Evolutionary conservation across 2,888 invertebrate genomes (phyloP).

Genomic region (Furcula furcula): DNA sequence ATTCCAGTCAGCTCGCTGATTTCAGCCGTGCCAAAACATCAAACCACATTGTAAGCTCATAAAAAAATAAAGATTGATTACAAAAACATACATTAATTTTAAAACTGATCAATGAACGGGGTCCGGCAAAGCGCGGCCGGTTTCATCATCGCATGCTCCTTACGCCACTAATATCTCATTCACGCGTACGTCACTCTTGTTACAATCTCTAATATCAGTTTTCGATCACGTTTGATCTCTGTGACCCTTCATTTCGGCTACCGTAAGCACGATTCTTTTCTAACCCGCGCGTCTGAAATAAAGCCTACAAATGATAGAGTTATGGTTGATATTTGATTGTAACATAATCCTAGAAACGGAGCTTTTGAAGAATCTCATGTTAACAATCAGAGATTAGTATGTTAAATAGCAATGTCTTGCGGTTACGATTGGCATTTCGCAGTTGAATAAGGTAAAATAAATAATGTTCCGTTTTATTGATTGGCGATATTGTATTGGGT

Average conservation of each 20-base stretch:
- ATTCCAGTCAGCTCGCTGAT: background rate
- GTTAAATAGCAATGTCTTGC: conserved; percentile 56
- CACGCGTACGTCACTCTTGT: conserved; percentile 73
- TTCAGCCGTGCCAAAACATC: background rate
- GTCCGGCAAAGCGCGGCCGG: conserved; percentile 27
- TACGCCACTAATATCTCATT: conserved; percentile 72
- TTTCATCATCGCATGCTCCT: conserved; percentile 46
- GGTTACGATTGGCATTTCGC: conserved; percentile 44
- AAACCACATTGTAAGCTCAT: background rate
- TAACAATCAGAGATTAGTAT: conserved; percentile 73
- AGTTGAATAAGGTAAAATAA: conserved; percentile 37
- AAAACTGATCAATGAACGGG: conserved; percentile 6
- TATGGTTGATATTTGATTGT: conserved; percentile 29
- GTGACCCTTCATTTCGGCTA: conserved; percentile 78
- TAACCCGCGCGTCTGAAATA: conserved; percentile 30
- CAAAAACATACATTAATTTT: conserved; percentile 1
- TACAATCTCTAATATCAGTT: conserved; percentile 75
- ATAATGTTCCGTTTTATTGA: conserved; percentile 29
- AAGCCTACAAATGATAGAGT: conserved; percentile 22
- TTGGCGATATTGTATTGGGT: conserved; percentile 13
- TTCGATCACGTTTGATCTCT: conserved; percentile 76
- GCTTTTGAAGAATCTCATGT: conserved; percentile 61
- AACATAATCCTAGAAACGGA: conserved; percentile 28
- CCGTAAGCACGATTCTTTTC: conserved; percentile 70
- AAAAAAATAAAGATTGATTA: conserved; percentile 4